Conservation (phyloP, 2,888 invertebrate species). For the Macrosiphum euphorbiae region DNA sequence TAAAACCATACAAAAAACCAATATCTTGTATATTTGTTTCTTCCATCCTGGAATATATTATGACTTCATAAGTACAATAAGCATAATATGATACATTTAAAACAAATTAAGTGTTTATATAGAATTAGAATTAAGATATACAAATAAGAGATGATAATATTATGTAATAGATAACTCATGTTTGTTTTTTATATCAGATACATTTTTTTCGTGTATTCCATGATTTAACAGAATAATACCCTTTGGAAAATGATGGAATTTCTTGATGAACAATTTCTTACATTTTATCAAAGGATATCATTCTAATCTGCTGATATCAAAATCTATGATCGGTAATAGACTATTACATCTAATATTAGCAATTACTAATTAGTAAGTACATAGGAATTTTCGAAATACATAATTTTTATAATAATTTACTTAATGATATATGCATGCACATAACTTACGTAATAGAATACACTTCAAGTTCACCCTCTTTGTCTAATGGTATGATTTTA, state of each 20-base stretch:
- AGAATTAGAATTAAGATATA: not conserved
- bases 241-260: not conserved
- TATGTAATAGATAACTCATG: not conserved
- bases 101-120: not conserved
- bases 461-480: slow-evolving; percentile 93
- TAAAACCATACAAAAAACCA: slow-evolving; percentile 94
- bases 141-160: not conserved
- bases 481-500: slow-evolving; percentile 96
- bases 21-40: slow-evolving; percentile 96
- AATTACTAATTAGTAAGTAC: not conserved
- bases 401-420: not conserved
- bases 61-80: slow-evolving; percentile 67
- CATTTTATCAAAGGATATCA: not conserved
- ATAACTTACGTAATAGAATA: slow-evolving; percentile 75
- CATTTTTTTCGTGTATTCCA: not conserved
- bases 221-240: not conserved
- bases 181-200: not conserved
- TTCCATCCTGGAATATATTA: slow-evolving; percentile 81
- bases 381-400: not conserved
- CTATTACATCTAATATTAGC: not conserved
- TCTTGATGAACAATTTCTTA: not conserved
- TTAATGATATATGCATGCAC: not conserved
- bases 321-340: not conserved
- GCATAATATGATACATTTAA: not conserved
- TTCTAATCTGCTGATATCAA: not conserved